Base-by-base conservation (phyloP, 1,140 invertebrate genomes). In the Saccostrea cuccullata region DNA sequence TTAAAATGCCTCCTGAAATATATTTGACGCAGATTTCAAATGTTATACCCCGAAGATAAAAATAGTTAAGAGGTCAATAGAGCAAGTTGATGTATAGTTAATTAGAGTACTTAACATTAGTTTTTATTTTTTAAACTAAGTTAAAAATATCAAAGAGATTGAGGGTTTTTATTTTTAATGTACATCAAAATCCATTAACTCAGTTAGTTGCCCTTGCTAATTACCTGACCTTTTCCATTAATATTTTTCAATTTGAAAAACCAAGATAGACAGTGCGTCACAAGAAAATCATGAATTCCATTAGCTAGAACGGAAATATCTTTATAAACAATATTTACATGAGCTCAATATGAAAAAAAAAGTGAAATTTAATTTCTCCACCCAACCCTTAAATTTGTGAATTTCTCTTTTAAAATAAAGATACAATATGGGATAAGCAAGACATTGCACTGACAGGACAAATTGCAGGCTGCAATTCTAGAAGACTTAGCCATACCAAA, bases 1-100 rank as follows among this genome's bases (percentile, higher is more conserved):
- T 77, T 77, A 77, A 77, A 77, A 77, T 77, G 26, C 30, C 30
- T 77, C 26, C 70, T 30, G 70, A 77, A 77, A 77, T 77, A 30
- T 77, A 13, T 26, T 64, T 64, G 2, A 47, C 47, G 47, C 9
- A 8, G 47, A 6, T 64, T 64, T 64, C n/a, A 64, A 64, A 64
- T 8, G 58, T 17, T 20, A 1, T 60, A 15, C 58, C 13, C 58
- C 0, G 58, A n/a, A 64, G 58, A 17, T 64, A 64, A 64, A 64
- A 64, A 64, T 20, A 20, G 58, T 47, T 47, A 64, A 20, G 3
- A 64, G 58, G n/a, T 64, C 58, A 64, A 64, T 17, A 64, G 58
- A 17, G 58, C n/a, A 64, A 20, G 58, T n/a, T 64, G 17, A n/a
- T 17, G 58, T 64, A 64, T 17, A 6, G 15, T 64, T 64, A 64